phyloP scores from a whole-genome alignment of 2,888 invertebrate genomes.

The Drosophila subsilvestris region DNA sequence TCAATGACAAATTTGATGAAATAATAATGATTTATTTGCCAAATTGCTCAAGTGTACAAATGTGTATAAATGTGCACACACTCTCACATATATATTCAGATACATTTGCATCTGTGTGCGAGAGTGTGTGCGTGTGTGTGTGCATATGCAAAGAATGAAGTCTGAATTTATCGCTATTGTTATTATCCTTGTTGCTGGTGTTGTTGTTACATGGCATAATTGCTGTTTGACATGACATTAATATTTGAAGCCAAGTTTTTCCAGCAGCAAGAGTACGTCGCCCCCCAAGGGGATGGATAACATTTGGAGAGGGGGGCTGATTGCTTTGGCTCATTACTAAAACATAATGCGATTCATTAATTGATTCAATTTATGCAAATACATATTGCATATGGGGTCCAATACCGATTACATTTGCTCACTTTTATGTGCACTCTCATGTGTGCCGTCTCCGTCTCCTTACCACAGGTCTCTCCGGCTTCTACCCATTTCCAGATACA shows the following conservation, averaged over 20 bases:
- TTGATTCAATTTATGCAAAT: conserved; percentile 61
- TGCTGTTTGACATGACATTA: conserved; percentile 79
- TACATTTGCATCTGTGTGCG: conserved; percentile 7
- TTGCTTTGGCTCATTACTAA: conserved; percentile 62
- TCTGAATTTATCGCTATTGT: conserved; percentile 57
- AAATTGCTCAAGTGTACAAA: conserved; percentile 74
- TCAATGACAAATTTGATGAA: conserved; percentile 79
- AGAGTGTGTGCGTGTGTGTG: conserved; percentile 7
- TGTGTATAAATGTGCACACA: conserved; percentile 43
- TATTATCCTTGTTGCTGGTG: conserved; percentile 27
- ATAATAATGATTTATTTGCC: conserved; percentile 79
- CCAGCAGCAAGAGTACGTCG: background rate
- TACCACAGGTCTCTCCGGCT: too few relatives aligned
- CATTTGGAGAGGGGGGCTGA: conserved; percentile 7
- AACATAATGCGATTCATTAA: conserved; percentile 74
- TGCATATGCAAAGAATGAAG: conserved; percentile 53
- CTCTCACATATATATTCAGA: background rate
- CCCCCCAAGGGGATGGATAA: conserved; percentile 1
- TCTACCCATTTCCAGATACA: background rate
- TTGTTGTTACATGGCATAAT: conserved; percentile 70
- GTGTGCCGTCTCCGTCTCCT: too few relatives aligned
- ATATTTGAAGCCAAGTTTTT: conserved; percentile 64
- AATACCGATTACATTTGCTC: conserved; percentile 14
- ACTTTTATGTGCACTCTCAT: conserved; percentile 3
- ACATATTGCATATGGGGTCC: conserved; percentile 45